phyloP scores from a whole-genome alignment of 2,888 invertebrate species.

The Balanococcus diminutus region DNA sequence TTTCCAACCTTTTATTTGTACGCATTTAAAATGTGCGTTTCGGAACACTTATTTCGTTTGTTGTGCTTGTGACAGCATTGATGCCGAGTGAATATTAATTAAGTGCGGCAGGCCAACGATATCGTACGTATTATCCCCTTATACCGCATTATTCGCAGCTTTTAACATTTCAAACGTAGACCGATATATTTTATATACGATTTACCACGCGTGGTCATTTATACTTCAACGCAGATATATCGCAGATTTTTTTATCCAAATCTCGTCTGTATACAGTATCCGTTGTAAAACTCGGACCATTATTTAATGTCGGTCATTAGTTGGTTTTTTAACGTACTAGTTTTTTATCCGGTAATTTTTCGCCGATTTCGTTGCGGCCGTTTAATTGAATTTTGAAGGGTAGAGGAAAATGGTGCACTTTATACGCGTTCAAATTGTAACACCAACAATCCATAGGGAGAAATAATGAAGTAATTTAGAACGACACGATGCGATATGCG shows the following conservation, averaged over 20 bases:
- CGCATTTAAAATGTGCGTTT: conserved; percentile 38
- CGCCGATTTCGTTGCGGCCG: background rate
- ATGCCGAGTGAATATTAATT: conserved; percentile 37
- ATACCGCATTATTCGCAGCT: conserved; percentile 17
- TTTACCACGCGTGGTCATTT: conserved; percentile 4
- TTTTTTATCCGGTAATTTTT: background rate
- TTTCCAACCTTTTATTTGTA: conserved; percentile 46
- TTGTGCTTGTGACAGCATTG: conserved; percentile 37
- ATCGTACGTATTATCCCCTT: conserved; percentile 27
- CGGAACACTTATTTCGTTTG: conserved; percentile 40
- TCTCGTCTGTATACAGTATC: background rate
- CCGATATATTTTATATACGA: background rate
- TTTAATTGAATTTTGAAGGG: background rate
- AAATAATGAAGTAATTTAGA: background rate
- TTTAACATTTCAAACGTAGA: conserved; percentile 6
- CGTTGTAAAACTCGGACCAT: background rate
- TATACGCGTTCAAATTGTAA: background rate
- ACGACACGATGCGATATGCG: background rate
- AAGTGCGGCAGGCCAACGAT: conserved; percentile 9
- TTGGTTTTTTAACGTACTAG: background rate
- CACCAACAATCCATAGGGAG: background rate
- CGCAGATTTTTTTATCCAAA: background rate
- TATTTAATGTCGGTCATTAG: conserved; percentile 18
- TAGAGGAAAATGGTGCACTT: background rate
- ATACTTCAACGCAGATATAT: conserved; percentile 21